phyloP scores from a whole-genome alignment of 2,797 vertebrate genomes.

The Gambusia yucatana region DNA sequence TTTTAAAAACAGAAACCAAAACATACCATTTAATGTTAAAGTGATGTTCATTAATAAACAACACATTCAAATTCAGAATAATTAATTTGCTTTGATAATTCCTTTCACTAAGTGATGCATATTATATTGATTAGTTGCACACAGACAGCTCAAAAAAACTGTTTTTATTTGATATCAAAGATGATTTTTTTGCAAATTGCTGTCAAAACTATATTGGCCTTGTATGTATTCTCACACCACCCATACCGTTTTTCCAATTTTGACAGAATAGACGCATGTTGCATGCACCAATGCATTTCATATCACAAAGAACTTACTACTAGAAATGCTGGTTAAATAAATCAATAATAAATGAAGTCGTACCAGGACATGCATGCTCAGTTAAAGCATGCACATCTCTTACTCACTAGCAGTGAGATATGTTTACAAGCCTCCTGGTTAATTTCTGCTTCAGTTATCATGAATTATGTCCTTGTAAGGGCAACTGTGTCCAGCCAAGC shows the following conservation, averaged over 20 bases:
- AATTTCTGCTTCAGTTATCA: conserved; percentile 30
- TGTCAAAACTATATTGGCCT: background rate
- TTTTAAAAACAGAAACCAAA: background rate
- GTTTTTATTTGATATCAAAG: background rate
- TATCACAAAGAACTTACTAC: background rate
- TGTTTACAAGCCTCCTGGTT: conserved; percentile 39
- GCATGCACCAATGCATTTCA: background rate
- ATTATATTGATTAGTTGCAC: background rate
- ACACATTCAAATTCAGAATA: background rate
- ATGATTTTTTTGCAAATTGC: background rate
- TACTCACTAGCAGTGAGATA: conserved; percentile 12
- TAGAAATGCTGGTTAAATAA: background rate
- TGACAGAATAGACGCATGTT: conserved; percentile 1
- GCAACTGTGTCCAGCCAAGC: conserved; percentile 35
- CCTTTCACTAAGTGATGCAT: background rate
- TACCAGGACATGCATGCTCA: background rate
- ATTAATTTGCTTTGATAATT: background rate
- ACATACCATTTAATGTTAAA: background rate
- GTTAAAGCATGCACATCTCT: background rate
- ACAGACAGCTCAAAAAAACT: background rate
- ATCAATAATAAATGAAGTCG: background rate
- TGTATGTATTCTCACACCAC: background rate
- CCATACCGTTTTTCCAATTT: background rate
- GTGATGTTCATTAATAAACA: background rate
- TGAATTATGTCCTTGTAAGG: conserved; percentile 58